Percentiles rank a stretch among this genome's conserved stretches.
Evolutionary conservation across 1,140 invertebrate species (phyloP).

Genomic region (Megalopta genalis): DNA sequence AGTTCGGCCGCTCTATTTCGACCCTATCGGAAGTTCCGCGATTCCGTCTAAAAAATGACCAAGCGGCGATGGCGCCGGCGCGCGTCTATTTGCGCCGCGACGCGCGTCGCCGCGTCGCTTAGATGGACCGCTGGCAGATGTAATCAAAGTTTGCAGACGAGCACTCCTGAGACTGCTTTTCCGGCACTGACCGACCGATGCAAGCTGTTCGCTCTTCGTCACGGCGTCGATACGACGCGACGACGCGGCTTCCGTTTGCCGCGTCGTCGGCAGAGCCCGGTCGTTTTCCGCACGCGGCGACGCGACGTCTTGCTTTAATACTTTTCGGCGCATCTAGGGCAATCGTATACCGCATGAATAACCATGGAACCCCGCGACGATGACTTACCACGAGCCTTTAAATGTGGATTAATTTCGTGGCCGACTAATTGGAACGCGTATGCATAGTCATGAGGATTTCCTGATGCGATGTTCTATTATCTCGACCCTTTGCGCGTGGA

Average conservation of each 20-base stretch:
- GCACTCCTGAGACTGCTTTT: constrained; percentile 44
- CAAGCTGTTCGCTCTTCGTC: constrained; percentile 48
- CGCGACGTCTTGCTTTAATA: too few species aligned
- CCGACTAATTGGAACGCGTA: neutral
- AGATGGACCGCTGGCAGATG: constrained; percentile 61
- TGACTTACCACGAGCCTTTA: constrained; percentile 6
- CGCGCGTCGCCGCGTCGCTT: constrained; percentile 6
- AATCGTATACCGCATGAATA: neutral
- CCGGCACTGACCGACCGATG: constrained; percentile 26
- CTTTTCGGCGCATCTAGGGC: neutral
- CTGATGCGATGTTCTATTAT: neutral
- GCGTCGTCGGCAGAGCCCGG: too few species aligned
- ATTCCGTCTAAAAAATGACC: too few species aligned
- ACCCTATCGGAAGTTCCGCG: too few species aligned
- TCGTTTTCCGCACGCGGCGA: too few species aligned
- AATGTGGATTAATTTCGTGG: neutral
- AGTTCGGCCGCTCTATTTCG: too few species aligned
- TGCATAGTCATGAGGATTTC: neutral
- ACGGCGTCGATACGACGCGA: constrained; percentile 26
- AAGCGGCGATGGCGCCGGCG: constrained; percentile 24
- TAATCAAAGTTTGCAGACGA: constrained; percentile 70
- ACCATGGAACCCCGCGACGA: neutral
- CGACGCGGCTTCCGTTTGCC: too few species aligned
- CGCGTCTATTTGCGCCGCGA: constrained; percentile 49
- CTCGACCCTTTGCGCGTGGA: neutral